Evolutionary conservation across 2,888 invertebrate genomes (phyloP).

Genomic region (Lamellibrachia satsuma): DNA sequence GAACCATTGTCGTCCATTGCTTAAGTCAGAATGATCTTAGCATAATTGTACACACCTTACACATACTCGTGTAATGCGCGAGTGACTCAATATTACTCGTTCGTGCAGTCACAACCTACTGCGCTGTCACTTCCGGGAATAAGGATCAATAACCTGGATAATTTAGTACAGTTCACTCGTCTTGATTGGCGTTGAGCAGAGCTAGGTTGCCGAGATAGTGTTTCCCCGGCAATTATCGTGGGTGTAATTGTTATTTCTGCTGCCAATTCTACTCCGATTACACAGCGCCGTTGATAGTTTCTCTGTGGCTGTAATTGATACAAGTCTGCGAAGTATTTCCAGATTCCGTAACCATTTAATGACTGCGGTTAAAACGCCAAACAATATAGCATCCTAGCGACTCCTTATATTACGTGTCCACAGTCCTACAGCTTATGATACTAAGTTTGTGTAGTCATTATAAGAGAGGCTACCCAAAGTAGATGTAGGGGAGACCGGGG

Average conservation of each 20-base stretch:
- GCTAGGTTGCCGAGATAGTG: background rate
- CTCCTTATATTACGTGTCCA: background rate
- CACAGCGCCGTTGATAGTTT: background rate
- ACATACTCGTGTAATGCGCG: too few relatives aligned
- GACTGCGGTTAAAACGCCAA: background rate
- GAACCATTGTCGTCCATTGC: too few relatives aligned
- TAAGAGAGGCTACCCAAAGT: too few relatives aligned
- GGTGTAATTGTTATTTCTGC: background rate
- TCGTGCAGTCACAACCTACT: background rate
- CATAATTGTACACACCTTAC: too few relatives aligned
- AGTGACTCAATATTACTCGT: background rate
- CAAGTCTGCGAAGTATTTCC: background rate
- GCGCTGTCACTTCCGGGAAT: background rate
- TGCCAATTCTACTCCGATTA: background rate
- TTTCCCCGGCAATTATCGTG: background rate
- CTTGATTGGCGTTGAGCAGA: background rate
- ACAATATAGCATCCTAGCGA: background rate
- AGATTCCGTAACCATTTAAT: background rate
- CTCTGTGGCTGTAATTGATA: background rate
- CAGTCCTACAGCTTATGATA: too few relatives aligned
- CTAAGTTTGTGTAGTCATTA: too few relatives aligned
- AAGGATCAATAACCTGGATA: background rate
- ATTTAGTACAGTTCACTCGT: background rate
- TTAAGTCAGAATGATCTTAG: too few relatives aligned
- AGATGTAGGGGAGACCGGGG: too few relatives aligned